Evolutionary conservation across 2,113 vertebrate species (phyloP), one percentile per base, ranked within the genome.

Genomic region (Leucopternis melanops): DNA sequence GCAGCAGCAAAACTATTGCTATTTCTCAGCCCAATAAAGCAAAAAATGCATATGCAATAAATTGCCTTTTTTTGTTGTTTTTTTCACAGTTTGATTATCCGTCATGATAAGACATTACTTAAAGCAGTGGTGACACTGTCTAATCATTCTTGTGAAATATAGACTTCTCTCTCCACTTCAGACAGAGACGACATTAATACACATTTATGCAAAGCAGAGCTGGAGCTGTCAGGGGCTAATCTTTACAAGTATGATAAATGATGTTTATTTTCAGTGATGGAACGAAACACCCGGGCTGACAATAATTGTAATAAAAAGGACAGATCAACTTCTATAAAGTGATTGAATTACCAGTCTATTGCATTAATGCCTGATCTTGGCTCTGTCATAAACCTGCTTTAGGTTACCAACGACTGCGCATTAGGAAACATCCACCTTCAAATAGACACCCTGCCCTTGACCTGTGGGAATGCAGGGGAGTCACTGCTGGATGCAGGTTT

Each of bases 271-370:
- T 98, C 97, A 97, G 97, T 99, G 99, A 99, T 99, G 99, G 99
- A 99, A 99, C 97, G 98, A 98, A 99, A 99, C 99, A 99, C 99
- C 98, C 98, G 97, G 98, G 98, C 99, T 98, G 98, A 99, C 98
- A 98, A 99, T 99, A 99, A 99, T 99, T 99, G 98, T 98, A 99
- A 99, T 99, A 99, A 99, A 99, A 99, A 98, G 99, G 99, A 99
- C 99, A 98, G 98, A 99, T 99, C 99, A 99, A 98, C 98, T 98
- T 98, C 98, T 98, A 98, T 98, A 97, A 98, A 98, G 96, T 99
- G 99, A 99, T 99, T 99, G 98, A 99, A 99, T 99, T 99, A 99
- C 99, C 98, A 98, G 97, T 91, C 98, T 98, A 99, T 99, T 99
- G 98, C 99, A 99, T 99, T 99, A 99, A 99, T 98, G 98, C 97